phyloP scores from a whole-genome alignment of 2,797 vertebrate species.

The Enteromius anoplus region DNA sequence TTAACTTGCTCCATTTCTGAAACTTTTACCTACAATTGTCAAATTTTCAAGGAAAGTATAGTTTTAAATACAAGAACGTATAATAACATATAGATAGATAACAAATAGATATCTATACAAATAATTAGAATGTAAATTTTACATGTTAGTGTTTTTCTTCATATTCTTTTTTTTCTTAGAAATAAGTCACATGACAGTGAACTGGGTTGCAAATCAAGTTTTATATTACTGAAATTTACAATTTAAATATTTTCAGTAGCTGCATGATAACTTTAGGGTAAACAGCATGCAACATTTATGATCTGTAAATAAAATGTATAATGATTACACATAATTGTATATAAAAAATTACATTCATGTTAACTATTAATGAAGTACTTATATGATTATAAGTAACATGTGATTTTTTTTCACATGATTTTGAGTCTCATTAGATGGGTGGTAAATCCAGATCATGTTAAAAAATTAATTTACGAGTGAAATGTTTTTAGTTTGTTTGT shows the following conservation, averaged over 20 bases:
- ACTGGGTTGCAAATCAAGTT: neutral
- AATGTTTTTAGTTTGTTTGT: neutral
- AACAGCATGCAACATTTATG: neutral
- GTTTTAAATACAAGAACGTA: no score
- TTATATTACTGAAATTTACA: neutral
- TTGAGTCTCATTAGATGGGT: neutral
- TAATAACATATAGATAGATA: no score
- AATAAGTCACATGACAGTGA: neutral
- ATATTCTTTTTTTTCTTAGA: neutral
- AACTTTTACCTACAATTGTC: neutral
- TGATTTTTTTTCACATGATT: neutral
- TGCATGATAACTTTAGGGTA: neutral
- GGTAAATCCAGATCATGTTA: neutral
- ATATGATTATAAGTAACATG: no score
- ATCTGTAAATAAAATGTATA: neutral
- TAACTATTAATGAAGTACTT: no score
- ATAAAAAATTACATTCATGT: no score
- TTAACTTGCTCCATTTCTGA: neutral
- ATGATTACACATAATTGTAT: neutral
- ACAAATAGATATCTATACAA: neutral
- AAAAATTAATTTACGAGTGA: neutral
- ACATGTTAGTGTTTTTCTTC: neutral
- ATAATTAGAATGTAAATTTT: neutral
- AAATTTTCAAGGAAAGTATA: no score
- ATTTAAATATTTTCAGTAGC: neutral